These are phyloP conservation scores for Neogobius melanostomus DNA, from an alignment of 2,113 vertebrate genomes.

Conservation along the genomic window DNA sequence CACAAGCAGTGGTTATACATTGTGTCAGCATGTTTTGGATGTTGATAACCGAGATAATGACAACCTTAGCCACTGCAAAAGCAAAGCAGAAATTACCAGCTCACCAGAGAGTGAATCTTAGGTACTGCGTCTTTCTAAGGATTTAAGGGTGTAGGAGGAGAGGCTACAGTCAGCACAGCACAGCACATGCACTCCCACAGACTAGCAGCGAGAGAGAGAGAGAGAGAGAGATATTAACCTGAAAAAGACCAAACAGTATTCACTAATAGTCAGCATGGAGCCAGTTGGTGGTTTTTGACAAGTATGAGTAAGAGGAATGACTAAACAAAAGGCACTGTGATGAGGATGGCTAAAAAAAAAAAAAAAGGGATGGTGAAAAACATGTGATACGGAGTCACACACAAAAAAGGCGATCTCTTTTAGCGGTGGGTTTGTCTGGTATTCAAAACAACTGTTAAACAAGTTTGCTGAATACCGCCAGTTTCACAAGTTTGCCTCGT, in stretches of 20 bases:
- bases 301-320: slow-evolving; percentile 43
- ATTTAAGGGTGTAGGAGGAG: slow-evolving; percentile 56
- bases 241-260: slow-evolving; percentile 58
- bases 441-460: too few relatives aligned
- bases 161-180: slow-evolving; percentile 18
- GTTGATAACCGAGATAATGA: slow-evolving; percentile 42
- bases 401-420: too few relatives aligned
- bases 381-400: neutral
- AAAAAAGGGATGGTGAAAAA: slow-evolving; percentile 10
- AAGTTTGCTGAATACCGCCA: too few relatives aligned
- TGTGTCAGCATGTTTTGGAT: slow-evolving; percentile 36
- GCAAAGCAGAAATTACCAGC: slow-evolving; percentile 53
- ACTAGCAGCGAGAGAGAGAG: slow-evolving; percentile 29
- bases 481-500: too few relatives aligned
- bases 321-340: slow-evolving; percentile 39
- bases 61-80: slow-evolving; percentile 11
- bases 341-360: slow-evolving; percentile 16
- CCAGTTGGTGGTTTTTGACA: slow-evolving; percentile 34
- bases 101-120: slow-evolving; percentile 25
- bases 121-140: slow-evolving; percentile 37
- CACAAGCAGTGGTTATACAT: slow-evolving; percentile 18
- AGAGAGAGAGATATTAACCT: slow-evolving; percentile 23
- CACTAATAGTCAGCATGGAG: slow-evolving; percentile 22
- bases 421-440: too few relatives aligned
- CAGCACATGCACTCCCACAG: slow-evolving; percentile 58